phyloP scores from a whole-genome alignment of 2,113 vertebrate species.

The Hydropotes inermis region DNA sequence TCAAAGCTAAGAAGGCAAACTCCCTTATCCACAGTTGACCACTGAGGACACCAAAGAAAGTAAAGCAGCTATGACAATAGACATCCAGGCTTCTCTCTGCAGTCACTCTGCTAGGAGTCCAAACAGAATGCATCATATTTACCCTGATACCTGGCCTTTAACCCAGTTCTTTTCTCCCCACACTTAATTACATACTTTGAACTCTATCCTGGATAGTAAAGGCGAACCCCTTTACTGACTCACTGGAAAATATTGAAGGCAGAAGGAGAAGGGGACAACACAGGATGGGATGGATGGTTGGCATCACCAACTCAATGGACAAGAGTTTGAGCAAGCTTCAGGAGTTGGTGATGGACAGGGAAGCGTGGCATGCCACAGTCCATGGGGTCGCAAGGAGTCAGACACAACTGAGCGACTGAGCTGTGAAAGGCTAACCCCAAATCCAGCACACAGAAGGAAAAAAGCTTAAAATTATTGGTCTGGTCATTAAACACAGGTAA shows the following conservation, averaged over 20 bases:
- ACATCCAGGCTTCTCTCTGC: not conserved
- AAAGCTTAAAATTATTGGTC: not conserved
- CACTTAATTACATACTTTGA: not conserved
- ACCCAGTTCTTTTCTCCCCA: not conserved
- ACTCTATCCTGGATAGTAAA: not conserved
- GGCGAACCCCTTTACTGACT: not conserved
- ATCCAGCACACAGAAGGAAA: not conserved
- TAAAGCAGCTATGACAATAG: not conserved
- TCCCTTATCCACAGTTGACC: not conserved
- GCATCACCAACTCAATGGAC: not conserved
- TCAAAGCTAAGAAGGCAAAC: constrained; percentile 8
- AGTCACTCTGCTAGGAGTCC: not conserved
- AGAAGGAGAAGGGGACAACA: not conserved
- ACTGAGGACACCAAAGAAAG: not conserved
- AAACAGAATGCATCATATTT: not conserved
- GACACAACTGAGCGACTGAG: not conserved
- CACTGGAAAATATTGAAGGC: not conserved
- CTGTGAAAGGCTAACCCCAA: not conserved
- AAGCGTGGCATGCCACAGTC: not conserved
- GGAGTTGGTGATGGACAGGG: not conserved
- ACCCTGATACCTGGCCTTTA: not conserved
- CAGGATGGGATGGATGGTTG: not conserved
- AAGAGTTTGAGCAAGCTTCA: not conserved
- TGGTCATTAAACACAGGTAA: not conserved
- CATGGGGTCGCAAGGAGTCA: not conserved